Evolutionary conservation across 2,888 invertebrate species (phyloP), one percentile per base, ranked within the genome.

Genomic region (Chymomyza procnemis): DNA sequence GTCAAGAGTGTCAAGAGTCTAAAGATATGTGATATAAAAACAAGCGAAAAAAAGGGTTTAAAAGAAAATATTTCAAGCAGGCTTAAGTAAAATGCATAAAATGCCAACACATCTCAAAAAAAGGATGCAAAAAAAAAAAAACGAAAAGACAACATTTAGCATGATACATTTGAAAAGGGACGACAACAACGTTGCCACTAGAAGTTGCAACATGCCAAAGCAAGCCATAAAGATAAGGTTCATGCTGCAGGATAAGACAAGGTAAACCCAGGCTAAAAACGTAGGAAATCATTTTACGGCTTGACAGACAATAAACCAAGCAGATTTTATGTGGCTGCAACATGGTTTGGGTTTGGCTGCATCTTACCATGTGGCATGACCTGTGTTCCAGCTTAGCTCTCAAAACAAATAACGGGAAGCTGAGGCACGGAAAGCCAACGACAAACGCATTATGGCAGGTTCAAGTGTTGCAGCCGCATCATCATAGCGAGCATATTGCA

Each of bases 231-330:
- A 41, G 34, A 41, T 41, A 41, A 41, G 34, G 34, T 41, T 41
- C 12, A 41, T 9, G 9, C 12, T 41, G 34, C 34, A 41, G 34
- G 34, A 41, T 41, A 41, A 41, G 34, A 41, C 34, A 41, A 41
- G 34, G 34, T 41, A 41, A 41, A 12, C 34, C 0, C 34, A 12
- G 9, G 12, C 12, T 41, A 41, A 12, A 41, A 41, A 41, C 6
- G 34, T 41, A 73, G 83, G 84, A 83, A 85, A 83, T 85, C 74
- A 85, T 83, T 83, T 83, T 79, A 83, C 78, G 84, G 76, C 78
- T 71, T 83, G 85, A 76, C 83, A 80, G 85, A 83, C 84, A 83
- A 83, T 85, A 80, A 76, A 63, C 66, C 21, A 60, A 47, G 34
- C 34, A 41, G 34, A 41, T 41, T 41, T 41, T 41, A 41, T 41